These are phyloP conservation scores for Glaucopsyche alexis DNA, from an alignment of 2,888 invertebrate genomes.

Conservation along the genomic window DNA sequence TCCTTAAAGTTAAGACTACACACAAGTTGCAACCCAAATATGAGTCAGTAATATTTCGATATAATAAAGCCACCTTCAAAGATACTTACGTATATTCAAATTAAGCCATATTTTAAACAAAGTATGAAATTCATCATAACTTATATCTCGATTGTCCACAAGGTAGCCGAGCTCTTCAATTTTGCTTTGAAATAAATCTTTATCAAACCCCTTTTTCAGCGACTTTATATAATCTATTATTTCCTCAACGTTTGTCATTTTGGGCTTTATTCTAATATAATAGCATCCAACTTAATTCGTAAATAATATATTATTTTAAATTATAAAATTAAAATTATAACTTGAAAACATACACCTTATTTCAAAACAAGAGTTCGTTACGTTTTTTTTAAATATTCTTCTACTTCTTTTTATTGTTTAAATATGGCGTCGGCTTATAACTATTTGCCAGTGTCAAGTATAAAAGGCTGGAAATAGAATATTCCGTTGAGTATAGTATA, in stretches of 20 bases:
- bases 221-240: slow-evolving; percentile 68
- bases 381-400: no score
- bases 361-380: no score
- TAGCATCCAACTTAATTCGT: not conserved
- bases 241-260: slow-evolving; percentile 65
- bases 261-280: not conserved
- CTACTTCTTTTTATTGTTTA: no score
- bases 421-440: no score
- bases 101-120: slow-evolving; percentile 73
- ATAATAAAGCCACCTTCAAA: not conserved
- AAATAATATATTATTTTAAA: not conserved
- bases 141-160: slow-evolving; percentile 58
- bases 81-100: slow-evolving; percentile 69
- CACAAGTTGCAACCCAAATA: no score
- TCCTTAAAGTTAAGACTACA: no score
- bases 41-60: not conserved
- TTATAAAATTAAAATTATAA: no score
- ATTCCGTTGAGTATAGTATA: no score
- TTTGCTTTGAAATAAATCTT: slow-evolving; percentile 67
- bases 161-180: slow-evolving; percentile 60
- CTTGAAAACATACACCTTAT: no score
- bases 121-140: slow-evolving; percentile 64
- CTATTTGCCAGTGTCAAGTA: no score
- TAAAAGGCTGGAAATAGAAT: no score
- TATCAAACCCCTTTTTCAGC: slow-evolving; percentile 68